Conservation (phyloP, 2,797 vertebrate species). For the Holocentrus rufus region DNA sequence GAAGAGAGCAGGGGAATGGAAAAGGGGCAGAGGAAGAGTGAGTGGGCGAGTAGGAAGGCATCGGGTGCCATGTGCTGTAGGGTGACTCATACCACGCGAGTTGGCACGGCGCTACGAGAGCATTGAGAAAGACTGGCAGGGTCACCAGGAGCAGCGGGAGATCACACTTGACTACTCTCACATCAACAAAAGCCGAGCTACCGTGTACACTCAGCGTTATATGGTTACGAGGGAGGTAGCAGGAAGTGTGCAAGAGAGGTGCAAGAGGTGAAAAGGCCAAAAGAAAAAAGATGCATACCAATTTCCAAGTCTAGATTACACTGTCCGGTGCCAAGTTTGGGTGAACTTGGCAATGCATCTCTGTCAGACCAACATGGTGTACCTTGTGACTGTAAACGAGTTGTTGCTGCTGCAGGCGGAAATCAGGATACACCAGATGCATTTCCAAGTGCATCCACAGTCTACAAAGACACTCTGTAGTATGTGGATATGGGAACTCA, state of each 20-base stretch:
- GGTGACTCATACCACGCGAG: slow-evolving; percentile 50
- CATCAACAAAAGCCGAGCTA: neutral
- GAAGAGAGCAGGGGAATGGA: slow-evolving; percentile 10
- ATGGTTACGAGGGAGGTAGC: neutral
- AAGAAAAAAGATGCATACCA: neutral
- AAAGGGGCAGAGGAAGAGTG: slow-evolving; percentile 6
- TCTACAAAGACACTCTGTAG: neutral
- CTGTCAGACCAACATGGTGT: too few relatives aligned
- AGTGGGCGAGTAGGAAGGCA: slow-evolving; percentile 34
- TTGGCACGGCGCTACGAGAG: slow-evolving; percentile 28
- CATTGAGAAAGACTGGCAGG: slow-evolving; percentile 5
- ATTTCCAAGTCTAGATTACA: too few relatives aligned
- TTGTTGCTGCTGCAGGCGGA: too few relatives aligned
- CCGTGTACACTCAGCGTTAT: neutral
- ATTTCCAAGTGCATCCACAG: neutral
- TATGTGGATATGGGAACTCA: neutral
- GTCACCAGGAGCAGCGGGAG: neutral
- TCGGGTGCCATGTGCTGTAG: slow-evolving; percentile 46
- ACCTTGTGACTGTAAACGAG: too few relatives aligned
- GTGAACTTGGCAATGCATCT: too few relatives aligned
- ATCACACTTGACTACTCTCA: slow-evolving; percentile 16
- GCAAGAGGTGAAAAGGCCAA: neutral
- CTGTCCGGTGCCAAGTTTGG: too few relatives aligned
- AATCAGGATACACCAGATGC: too few relatives aligned
- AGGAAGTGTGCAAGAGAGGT: neutral